Base-by-base conservation (phyloP, 2,113 vertebrate species). In the Cinclus mexicanus region DNA sequence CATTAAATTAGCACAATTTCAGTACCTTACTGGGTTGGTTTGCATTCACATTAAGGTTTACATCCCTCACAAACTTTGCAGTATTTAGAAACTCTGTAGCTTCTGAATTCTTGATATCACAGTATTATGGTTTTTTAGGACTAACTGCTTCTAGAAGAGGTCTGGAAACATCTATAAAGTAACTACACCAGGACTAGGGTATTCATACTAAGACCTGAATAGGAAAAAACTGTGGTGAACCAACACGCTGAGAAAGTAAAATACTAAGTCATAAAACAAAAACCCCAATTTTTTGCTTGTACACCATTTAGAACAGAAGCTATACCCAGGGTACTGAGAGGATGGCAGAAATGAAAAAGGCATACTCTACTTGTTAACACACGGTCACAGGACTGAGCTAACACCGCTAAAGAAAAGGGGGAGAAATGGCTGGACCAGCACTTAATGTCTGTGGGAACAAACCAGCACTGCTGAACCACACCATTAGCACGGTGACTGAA, bases 281-380 rank as follows among this genome's bases (percentile, higher is more conserved):
- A 78, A 12, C 1, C 1, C 9, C 5, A 0, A 8, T 18, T 35
- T n/a, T 69, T 46, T 67, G n/a, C 35, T 47, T 1, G 2, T 42
- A 83, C 25, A 21, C 26, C 59, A 63, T 42, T 90, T 63, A 35
- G 46, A 79, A 79, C 2, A 6, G 75, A 80, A 96, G 7, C 33
- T 67, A 21, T 10, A 25, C 35, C 9, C 13, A 59, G 57, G 69
- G 71, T 79, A 57, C 42, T 56, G 61, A 91, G 52, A 39, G 29
- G n/a, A 75, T 6, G 23, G 55, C 78, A 80, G 67, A 81, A 90
- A 86, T 35, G 23, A 72, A 84, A 68, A 70, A 67, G 29, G 35
- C 39, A 77, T 70, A 55, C 21, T 57, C 53, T 46, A 19, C 25
- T 60, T 47, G 29, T 17, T 65, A 70, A 55, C 29, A 29, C 5